Base-by-base conservation (phyloP, 2,888 invertebrate genomes). In the Strigamia crassipes region DNA sequence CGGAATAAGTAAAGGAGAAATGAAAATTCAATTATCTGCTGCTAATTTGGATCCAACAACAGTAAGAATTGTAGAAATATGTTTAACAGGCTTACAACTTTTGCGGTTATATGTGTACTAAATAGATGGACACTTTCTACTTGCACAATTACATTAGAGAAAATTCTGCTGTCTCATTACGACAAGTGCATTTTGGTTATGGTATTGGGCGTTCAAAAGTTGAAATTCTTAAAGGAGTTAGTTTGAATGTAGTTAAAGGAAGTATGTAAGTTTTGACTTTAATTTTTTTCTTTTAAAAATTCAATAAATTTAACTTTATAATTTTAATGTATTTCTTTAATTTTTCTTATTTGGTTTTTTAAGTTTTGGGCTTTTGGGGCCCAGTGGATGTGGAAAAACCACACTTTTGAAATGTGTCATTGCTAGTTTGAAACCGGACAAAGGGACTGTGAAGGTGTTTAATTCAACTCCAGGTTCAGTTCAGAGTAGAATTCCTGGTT, bases 301-400 rank as follows among this genome's bases (percentile, higher is more conserved):
- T n/a, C n/a, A n/a, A n/a, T n/a, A n/a, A n/a, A n/a, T n/a, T n/a
- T n/a, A n/a, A n/a, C n/a, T n/a, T n/a, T n/a, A n/a, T n/a, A n/a
- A n/a, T n/a, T n/a, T n/a, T n/a, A n/a, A n/a, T n/a, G n/a, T n/a
- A n/a, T n/a, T n/a, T n/a, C n/a, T n/a, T n/a, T n/a, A n/a, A n/a
- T n/a, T n/a, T n/a, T n/a, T n/a, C n/a, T n/a, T n/a, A n/a, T n/a
- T n/a, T n/a, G n/a, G n/a, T n/a, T n/a, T n/a, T n/a, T n/a, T n/a
- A n/a, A 97, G 97, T 89, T 97, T 97, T 88, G 97, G 97, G 82
- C 91, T 97, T 13, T 90, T 97, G 31, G 97, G 97, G 23, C 96
- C 97, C 9, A 96, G 96, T 83, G 97, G 97, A 38, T 97, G 97
- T 88, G 96, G 96, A n/a, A 97, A 97, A 85, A 97, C 97, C 2